phyloP scores from a whole-genome alignment of 2,888 invertebrate species.

The Mythimna vitellina region DNA sequence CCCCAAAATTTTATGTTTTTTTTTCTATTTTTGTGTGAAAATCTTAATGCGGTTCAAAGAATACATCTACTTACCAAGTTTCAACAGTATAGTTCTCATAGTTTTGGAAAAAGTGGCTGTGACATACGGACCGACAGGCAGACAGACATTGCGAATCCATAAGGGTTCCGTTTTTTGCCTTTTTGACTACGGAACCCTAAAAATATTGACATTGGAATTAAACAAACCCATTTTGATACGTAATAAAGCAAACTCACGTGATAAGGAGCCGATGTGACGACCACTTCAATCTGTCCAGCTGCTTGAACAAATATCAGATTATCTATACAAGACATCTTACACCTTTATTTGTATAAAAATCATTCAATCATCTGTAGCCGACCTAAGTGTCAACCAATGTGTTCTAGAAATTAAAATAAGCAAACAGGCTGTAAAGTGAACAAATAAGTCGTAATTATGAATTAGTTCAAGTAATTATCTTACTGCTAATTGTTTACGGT shows the following conservation, averaged over 20 bases:
- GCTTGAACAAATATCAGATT: slow-evolving; percentile 61
- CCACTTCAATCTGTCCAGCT: slow-evolving; percentile 67
- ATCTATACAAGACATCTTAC: slow-evolving; percentile 31
- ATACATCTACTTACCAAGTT: no score
- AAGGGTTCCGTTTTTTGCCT: no score
- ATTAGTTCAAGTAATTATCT: slow-evolving; percentile 58
- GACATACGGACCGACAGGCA: no score
- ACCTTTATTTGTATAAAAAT: slow-evolving; percentile 32
- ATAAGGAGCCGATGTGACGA: slow-evolving; percentile 58
- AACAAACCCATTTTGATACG: slow-evolving; percentile 52
- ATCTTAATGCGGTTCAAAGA: no score
- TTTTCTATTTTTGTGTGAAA: no score
- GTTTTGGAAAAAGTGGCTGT: no score
- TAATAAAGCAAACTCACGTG: slow-evolving; percentile 53
- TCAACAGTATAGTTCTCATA: no score
- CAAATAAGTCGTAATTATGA: slow-evolving; percentile 53
- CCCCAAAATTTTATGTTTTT: no score
- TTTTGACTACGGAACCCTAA: no score
- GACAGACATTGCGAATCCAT: no score
- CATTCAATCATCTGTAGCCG: slow-evolving; percentile 28
- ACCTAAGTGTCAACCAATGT: slow-evolving; percentile 23
- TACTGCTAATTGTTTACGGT: slow-evolving; percentile 55
- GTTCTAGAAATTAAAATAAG: slow-evolving; percentile 40
- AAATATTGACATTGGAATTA: slow-evolving; percentile 18
- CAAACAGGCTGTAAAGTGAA: slow-evolving; percentile 41